Evolutionary conservation across 2,113 vertebrate genomes (phyloP).

Genomic region (Aptenodytes patagonicus): DNA sequence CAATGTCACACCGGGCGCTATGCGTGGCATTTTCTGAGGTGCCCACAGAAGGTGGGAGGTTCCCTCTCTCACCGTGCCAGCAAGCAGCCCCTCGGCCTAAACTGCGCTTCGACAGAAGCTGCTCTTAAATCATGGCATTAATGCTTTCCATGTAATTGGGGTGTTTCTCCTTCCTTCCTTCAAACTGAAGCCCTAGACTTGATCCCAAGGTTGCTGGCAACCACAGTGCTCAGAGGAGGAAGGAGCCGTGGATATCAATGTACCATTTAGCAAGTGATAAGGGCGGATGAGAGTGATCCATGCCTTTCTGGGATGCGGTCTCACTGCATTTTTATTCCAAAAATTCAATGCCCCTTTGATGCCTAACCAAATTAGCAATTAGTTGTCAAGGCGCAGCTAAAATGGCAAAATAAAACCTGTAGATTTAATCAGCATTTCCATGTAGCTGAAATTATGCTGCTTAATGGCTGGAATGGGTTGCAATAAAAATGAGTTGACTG

Average conservation of each 20-base stretch:
- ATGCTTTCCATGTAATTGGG: accelerated
- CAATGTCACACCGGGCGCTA: accelerated
- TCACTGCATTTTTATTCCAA: background rate
- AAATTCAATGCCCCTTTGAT: background rate
- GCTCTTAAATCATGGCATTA: accelerated
- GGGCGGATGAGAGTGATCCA: accelerated
- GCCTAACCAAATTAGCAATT: slow-evolving; percentile 38
- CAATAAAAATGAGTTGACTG: background rate
- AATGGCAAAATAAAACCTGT: slow-evolving; percentile 1
- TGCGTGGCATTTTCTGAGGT: accelerated
- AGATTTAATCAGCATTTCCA: slow-evolving; percentile 36
- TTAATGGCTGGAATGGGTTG: background rate
- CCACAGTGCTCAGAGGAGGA: background rate
- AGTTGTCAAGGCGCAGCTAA: background rate
- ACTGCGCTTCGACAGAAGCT: accelerated
- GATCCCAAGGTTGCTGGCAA: background rate
- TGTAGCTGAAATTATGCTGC: slow-evolving; percentile 25
- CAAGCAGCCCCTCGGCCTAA: background rate
- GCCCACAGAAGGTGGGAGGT: accelerated
- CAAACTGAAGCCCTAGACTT: background rate
- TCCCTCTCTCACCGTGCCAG: accelerated
- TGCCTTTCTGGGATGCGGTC: background rate
- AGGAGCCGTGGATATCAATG: background rate
- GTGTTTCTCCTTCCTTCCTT: background rate
- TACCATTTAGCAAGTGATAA: background rate